Conservation (phyloP, 2,888 invertebrate genomes). For the Antheraea yamamai region DNA sequence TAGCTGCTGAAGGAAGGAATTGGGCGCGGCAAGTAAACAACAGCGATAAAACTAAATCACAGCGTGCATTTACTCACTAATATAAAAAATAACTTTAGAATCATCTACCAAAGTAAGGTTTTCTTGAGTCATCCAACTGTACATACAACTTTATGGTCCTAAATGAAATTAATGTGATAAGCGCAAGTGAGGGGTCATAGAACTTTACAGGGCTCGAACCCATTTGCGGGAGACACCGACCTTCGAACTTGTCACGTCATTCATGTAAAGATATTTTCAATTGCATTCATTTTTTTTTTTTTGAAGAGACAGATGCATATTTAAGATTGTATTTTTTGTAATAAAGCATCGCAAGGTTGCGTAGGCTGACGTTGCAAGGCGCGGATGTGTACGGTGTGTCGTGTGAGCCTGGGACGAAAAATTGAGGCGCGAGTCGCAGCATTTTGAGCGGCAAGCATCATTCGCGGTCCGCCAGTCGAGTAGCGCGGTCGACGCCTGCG, state of each 20-base stretch:
- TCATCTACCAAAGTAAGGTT: slow-evolving; percentile 30
- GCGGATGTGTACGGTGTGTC: not conserved
- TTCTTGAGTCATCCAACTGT: slow-evolving; percentile 27
- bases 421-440: slow-evolving; percentile 38
- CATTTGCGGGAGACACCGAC: slow-evolving; percentile 33
- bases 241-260: not conserved
- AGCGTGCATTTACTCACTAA: slow-evolving; percentile 22
- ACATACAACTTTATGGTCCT: slow-evolving; percentile 50
- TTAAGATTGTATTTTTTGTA: slow-evolving; percentile 2
- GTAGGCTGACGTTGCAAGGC: slow-evolving; percentile 36
- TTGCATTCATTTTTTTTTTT: not conserved
- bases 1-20: slow-evolving; percentile 39
- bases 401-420: slow-evolving; percentile 39
- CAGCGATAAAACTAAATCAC: slow-evolving; percentile 51
- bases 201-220: slow-evolving; percentile 65
- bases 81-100: slow-evolving; percentile 22
- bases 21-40: slow-evolving; percentile 54
- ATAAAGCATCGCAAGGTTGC: slow-evolving; percentile 49
- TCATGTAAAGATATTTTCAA: slow-evolving; percentile 5
- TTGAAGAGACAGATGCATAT: not conserved
- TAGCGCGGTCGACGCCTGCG: slow-evolving; percentile 66
- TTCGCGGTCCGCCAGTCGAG: slow-evolving; percentile 68
- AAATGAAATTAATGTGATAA: slow-evolving; percentile 59
- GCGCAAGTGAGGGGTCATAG: slow-evolving; percentile 74
- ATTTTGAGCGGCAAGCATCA: slow-evolving; percentile 37